Evolutionary conservation across 1,140 invertebrate genomes (phyloP), one percentile per base, ranked within the genome.

Genomic region (Myzus persicae): DNA sequence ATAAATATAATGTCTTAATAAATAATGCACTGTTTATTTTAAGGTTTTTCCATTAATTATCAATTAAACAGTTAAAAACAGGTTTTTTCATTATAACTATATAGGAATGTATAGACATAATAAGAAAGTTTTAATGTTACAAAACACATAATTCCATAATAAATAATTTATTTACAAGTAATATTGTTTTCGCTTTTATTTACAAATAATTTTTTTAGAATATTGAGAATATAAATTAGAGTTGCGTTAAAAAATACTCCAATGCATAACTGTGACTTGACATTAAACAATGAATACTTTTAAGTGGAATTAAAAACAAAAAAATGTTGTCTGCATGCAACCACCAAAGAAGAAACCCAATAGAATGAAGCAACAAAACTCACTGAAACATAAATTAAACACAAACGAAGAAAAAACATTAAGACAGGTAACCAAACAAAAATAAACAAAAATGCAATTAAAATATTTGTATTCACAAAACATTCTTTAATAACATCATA

Each of bases 351-450:
- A 93, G 91, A 84, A 93, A 93, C 91, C 91, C 91, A 93, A 85
- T 92, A 92, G 90, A 92, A 92, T 54, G 91, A 93, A 93, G 91
- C 91, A 84, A 93, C 91, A 93, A 93, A 92, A 93, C 91, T 93
- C 91, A 93, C 91, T 93, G 91, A 93, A 93, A 93, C 91, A 93
- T 82, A 76, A 92, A 67, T 90, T 92, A 92, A 92, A 48, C 46
- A 92, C 90, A 92, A 82, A 82, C 90, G 67, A 92, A 92, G 67
- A 92, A 82, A 92, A 92, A 81, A 92, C 42, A 92, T 92, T 92
- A 92, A 42, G 42, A 92, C 44, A n/a, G 18, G 67, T 91, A 44
- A 51, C n/a, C 54, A 93, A 93, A 51, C 24, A 11, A 46, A 82
- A n/a, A 91, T 24, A 92, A 81, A 76, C 11, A 76, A 24, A 81